Evolutionary conservation across 1,140 invertebrate genomes (phyloP).

Genomic region (Argopecten irradians): DNA sequence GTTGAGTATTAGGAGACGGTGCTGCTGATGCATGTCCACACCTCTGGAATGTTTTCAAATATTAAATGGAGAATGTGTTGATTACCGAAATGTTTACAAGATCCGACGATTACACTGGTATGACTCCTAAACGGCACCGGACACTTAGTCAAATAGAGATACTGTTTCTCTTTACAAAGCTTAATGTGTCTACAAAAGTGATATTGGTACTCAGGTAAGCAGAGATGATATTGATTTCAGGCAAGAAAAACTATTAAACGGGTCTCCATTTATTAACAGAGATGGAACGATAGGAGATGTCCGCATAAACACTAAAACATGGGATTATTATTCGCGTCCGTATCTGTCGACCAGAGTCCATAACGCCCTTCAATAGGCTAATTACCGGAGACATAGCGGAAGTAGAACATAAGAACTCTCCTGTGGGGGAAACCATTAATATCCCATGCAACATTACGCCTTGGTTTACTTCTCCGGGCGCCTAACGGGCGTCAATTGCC

Average conservation of each 20-base stretch:
- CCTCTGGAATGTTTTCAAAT: no score
- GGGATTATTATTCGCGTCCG: neutral
- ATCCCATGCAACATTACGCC: neutral
- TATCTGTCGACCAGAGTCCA: neutral
- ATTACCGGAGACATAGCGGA: neutral
- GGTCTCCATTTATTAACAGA: neutral
- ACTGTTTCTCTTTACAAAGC: neutral
- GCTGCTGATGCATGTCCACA: no score
- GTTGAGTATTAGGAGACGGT: no score
- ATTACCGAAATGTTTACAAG: no score
- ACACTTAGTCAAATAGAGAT: neutral
- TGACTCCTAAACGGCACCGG: neutral
- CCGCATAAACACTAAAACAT: neutral
- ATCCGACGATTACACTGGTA: neutral
- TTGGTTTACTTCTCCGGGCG: neutral
- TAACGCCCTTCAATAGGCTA: neutral
- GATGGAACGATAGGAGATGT: neutral
- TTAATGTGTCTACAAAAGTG: neutral
- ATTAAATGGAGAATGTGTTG: no score
- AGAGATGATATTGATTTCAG: neutral
- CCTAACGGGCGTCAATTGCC: neutral
- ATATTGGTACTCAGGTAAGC: no score
- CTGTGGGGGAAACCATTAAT: constrained; percentile 3
- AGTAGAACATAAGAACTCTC: constrained; percentile 4
- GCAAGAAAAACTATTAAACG: neutral